Conservation (phyloP, 2,888 invertebrate species). For the Aporophyla lueneburgensis region DNA sequence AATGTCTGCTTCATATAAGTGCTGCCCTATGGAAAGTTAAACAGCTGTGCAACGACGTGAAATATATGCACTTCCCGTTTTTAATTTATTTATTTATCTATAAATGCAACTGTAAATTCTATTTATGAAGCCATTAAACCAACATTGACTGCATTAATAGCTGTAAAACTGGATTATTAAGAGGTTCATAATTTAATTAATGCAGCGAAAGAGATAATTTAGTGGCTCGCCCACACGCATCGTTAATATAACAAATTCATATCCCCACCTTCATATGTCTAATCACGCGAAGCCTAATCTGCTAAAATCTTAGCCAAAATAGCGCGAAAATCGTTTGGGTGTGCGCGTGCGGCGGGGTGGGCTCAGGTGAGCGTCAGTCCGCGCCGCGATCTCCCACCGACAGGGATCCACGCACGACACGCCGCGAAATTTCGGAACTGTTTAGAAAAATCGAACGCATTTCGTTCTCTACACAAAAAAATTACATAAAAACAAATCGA, state of each 20-base stretch:
- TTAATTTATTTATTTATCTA: slow-evolving; percentile 31
- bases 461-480: slow-evolving; percentile 64
- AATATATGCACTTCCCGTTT: slow-evolving; percentile 65
- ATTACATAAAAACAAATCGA: slow-evolving; percentile 64
- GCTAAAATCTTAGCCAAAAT: slow-evolving; percentile 90
- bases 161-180: slow-evolving; percentile 79
- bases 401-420: slow-evolving; percentile 87
- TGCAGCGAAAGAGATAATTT: slow-evolving; percentile 79
- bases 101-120: slow-evolving; percentile 57
- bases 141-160: slow-evolving; percentile 59
- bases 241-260: slow-evolving; percentile 75
- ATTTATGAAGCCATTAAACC: slow-evolving; percentile 50
- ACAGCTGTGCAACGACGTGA: slow-evolving; percentile 70
- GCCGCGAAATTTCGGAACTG: slow-evolving; percentile 84
- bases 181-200: slow-evolving; percentile 78
- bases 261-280: slow-evolving; percentile 83
- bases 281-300: slow-evolving; percentile 89
- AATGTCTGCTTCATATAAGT: slow-evolving; percentile 83
- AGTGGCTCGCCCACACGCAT: slow-evolving; percentile 84
- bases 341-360: slow-evolving; percentile 86
- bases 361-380: slow-evolving; percentile 88
- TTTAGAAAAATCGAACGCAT: slow-evolving; percentile 81
- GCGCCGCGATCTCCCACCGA: slow-evolving; percentile 88
- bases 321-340: slow-evolving; percentile 90
- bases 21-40: slow-evolving; percentile 74